phyloP scores from a whole-genome alignment of 2,888 invertebrate genomes.

The Beris chalybata region DNA sequence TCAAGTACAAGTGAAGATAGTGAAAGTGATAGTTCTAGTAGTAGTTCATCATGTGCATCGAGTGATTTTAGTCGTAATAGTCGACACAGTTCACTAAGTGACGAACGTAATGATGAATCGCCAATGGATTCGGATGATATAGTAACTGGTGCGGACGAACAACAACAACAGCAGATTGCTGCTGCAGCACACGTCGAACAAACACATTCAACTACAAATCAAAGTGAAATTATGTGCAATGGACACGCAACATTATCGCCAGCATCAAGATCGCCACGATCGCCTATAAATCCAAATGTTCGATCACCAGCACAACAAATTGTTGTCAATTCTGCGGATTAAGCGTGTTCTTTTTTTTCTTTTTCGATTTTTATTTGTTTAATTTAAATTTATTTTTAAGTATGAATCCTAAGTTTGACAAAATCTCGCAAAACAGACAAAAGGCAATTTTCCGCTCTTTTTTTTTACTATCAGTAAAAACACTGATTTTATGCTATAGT shows the following conservation, averaged over 20 bases:
- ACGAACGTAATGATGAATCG: constrained; percentile 20
- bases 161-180: neutral
- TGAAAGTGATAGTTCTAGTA: constrained; percentile 58
- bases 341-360: neutral
- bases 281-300: neutral
- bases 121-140: constrained; percentile 37
- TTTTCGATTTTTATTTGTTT: too few relatives aligned
- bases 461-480: too few relatives aligned
- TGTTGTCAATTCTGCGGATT: constrained; percentile 22
- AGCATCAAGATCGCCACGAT: constrained; percentile 2
- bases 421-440: too few relatives aligned
- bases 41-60: constrained; percentile 50
- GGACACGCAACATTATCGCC: constrained; percentile 9
- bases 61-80: constrained; percentile 25
- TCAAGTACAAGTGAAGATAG: constrained; percentile 57
- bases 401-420: too few relatives aligned
- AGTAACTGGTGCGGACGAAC: neutral
- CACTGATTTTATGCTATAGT: too few relatives aligned
- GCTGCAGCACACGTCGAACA: too few relatives aligned
- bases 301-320: constrained; percentile 16
- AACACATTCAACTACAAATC: neutral
- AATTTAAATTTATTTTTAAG: too few relatives aligned
- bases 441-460: too few relatives aligned
- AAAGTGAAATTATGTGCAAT: constrained; percentile 18
- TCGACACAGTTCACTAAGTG: constrained; percentile 27